These are phyloP conservation scores for Hephaestus fuliginosus DNA, from an alignment of 2,797 vertebrate genomes.

Conservation along the genomic window DNA sequence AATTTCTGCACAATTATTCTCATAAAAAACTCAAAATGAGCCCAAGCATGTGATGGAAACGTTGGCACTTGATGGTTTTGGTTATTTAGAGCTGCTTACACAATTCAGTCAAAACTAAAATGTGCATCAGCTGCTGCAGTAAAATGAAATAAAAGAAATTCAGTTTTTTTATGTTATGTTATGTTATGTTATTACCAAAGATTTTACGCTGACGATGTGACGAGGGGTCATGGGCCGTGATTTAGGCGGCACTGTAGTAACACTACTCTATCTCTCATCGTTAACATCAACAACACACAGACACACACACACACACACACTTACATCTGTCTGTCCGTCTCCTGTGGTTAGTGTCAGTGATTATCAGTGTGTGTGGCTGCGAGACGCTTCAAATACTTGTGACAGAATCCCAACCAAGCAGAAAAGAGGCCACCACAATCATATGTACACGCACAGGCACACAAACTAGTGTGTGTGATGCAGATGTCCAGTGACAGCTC, in stretches of 20 bases:
- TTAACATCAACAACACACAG: slow-evolving; percentile 63
- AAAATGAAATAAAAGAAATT: neutral
- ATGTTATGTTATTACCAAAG: neutral
- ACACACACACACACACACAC: slow-evolving; percentile 17
- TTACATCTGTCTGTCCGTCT: slow-evolving; percentile 67
- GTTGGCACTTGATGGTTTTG: neutral
- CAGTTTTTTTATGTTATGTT: neutral
- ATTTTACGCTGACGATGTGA: slow-evolving; percentile 10
- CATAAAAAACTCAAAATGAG: neutral
- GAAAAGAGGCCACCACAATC: slow-evolving; percentile 79
- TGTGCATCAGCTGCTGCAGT: neutral
- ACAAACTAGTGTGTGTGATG: slow-evolving; percentile 62
- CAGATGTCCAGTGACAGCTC: slow-evolving; percentile 86
- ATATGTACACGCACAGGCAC: slow-evolving; percentile 51
- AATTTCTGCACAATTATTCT: neutral
- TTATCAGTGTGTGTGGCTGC: slow-evolving; percentile 72
- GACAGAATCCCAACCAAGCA: slow-evolving; percentile 84
- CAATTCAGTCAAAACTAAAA: neutral
- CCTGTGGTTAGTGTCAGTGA: slow-evolving; percentile 66
- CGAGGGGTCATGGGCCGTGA: slow-evolving; percentile 37
- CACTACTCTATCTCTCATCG: slow-evolving; percentile 56
- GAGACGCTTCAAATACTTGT: slow-evolving; percentile 78
- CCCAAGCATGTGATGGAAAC: neutral
- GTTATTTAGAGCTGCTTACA: neutral
- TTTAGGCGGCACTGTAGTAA: slow-evolving; percentile 48